phyloP scores from a whole-genome alignment of 2,113 vertebrate genomes.

The Jaculus jaculus region DNA sequence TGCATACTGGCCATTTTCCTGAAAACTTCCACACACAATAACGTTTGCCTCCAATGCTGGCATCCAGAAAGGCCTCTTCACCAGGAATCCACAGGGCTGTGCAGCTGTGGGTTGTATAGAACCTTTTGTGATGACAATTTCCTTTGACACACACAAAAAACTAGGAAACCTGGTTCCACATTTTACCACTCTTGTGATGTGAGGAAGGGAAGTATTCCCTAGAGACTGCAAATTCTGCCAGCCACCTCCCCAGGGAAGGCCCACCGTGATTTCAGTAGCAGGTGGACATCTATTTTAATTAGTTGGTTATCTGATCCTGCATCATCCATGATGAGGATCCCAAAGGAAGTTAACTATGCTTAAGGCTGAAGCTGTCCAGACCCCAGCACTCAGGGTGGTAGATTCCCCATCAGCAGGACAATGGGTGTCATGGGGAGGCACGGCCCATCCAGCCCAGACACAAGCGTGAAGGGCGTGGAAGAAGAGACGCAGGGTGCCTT shows the following conservation, averaged over 20 bases:
- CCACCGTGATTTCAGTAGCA: conserved; percentile 78
- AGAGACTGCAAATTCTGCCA: conserved; percentile 77
- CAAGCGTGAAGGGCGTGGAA: not conserved
- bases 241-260: conserved; percentile 75
- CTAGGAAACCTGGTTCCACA: conserved; percentile 64
- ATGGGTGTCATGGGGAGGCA: not conserved
- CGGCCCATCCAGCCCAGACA: conserved; percentile 16
- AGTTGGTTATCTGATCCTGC: conserved; percentile 84
- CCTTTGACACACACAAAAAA: conserved; percentile 72
- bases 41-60: not conserved
- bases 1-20: not conserved
- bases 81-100: not conserved
- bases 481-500: not conserved
- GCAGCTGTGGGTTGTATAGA: not conserved
- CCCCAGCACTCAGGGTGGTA: conserved; percentile 76
- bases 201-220: conserved; percentile 77
- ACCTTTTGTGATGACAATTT: conserved; percentile 49
- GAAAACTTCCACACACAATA: not conserved
- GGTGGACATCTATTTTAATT: conserved; percentile 84
- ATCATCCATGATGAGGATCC: conserved; percentile 78
- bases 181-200: conserved; percentile 68
- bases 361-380: conserved; percentile 82
- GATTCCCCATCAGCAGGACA: not conserved
- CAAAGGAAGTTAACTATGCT: conserved; percentile 84
- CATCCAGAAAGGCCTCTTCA: not conserved